phyloP scores from a whole-genome alignment of 1,140 invertebrate species.

The Chironomus striatipennis region DNA sequence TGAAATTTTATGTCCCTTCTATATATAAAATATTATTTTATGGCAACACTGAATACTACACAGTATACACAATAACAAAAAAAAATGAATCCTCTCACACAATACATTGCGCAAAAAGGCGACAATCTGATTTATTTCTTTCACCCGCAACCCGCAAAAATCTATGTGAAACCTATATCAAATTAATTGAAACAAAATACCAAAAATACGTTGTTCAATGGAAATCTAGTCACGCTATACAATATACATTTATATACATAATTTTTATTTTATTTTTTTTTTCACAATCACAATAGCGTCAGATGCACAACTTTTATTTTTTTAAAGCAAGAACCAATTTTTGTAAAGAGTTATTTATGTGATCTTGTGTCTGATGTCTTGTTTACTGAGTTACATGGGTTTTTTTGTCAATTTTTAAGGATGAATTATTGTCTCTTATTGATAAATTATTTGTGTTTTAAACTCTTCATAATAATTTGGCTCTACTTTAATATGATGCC shows the following conservation, averaged over 20 bases:
- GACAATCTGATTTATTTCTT: constrained; percentile 14
- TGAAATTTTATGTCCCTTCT: not conserved
- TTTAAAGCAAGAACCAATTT: too few species aligned
- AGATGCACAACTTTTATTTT: not conserved
- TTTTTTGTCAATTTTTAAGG: too few species aligned
- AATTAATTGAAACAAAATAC: constrained; percentile 15
- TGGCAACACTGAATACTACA: not conserved
- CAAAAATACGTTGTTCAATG: not conserved
- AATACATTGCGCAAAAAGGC: not conserved
- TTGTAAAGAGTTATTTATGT: too few species aligned
- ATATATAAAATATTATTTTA: not conserved
- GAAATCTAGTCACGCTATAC: constrained; percentile 7
- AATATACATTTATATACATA: not conserved
- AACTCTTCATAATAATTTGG: too few species aligned
- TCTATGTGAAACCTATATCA: constrained; percentile 13
- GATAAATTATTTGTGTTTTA: too few species aligned
- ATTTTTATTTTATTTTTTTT: not conserved
- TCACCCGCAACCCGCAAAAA: not conserved
- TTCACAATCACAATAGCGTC: not conserved
- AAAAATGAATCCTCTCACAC: too few species aligned
- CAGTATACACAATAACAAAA: too few species aligned
- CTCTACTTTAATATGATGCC: too few species aligned
- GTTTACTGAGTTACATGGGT: too few species aligned
- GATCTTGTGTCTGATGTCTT: too few species aligned
- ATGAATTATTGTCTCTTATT: too few species aligned